Evolutionary conservation across 2,113 vertebrate genomes (phyloP).

Genomic region (Laticauda colubrina): DNA sequence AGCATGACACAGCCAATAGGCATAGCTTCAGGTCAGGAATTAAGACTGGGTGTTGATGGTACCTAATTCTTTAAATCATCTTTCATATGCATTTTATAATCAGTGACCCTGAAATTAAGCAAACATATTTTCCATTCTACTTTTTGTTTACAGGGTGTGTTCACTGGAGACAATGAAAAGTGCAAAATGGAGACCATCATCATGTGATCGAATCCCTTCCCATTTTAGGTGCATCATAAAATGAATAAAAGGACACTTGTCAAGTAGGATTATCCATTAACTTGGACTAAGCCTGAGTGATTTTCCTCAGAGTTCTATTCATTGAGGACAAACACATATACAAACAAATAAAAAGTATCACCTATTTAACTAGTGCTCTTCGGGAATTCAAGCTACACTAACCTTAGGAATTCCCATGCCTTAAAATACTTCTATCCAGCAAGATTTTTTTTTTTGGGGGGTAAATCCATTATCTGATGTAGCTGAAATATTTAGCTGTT

Average conservation of each 20-base stretch:
- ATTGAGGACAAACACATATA: background rate
- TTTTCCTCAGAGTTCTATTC: background rate
- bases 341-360: background rate
- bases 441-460: background rate
- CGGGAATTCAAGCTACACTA: background rate
- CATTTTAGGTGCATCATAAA: background rate
- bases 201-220: background rate
- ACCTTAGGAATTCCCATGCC: background rate
- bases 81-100: background rate
- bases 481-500: background rate
- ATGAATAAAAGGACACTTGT: background rate
- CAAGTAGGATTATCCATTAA: background rate
- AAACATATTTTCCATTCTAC: background rate
- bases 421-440: background rate
- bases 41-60: background rate
- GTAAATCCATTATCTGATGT: background rate
- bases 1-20: no score
- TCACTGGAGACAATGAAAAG: background rate
- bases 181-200: background rate
- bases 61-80: background rate
- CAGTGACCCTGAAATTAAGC: background rate
- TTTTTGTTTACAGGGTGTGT: background rate
- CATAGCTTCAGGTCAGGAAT: background rate
- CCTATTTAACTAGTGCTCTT: background rate
- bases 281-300: conserved; percentile 22